These are phyloP conservation scores for Brachypteracias leptosomus DNA, from an alignment of 2,113 vertebrate species.

Conservation along the genomic window DNA sequence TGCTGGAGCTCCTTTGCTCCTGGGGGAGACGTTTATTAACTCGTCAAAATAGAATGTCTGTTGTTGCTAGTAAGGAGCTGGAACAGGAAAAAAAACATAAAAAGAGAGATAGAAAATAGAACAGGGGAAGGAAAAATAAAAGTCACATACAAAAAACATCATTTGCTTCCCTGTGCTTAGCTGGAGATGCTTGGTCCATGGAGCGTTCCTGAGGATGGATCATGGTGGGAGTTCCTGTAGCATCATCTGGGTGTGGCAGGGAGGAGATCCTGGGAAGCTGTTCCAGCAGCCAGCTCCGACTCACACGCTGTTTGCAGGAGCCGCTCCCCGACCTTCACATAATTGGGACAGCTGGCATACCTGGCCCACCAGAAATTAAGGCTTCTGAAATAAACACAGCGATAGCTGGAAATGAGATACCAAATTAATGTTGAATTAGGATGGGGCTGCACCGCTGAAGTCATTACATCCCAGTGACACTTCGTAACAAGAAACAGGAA, in stretches of 20 bases:
- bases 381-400: not conserved
- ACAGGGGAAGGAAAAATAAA: not conserved
- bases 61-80: constrained; percentile 8
- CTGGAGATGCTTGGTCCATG: not conserved
- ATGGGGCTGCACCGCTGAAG: not conserved
- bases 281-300: accelerated
- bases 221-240: accelerated
- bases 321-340: not conserved
- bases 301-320: accelerated
- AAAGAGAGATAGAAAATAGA: not conserved
- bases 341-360: not conserved
- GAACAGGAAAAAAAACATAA: not conserved
- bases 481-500: accelerated
- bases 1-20: not conserved
- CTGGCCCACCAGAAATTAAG: not conserved
- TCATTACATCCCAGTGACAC: not conserved
- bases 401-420: not conserved
- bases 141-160: accelerated
- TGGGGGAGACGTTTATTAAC: constrained; percentile 54
- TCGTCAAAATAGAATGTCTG: constrained; percentile 13
- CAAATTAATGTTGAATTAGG: not conserved
- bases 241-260: not conserved
- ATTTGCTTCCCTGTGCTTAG: not conserved
- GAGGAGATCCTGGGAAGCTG: not conserved
- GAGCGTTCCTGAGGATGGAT: accelerated